Conservation (phyloP, 2,113 vertebrate genomes). For the Arizona elegans region DNA sequence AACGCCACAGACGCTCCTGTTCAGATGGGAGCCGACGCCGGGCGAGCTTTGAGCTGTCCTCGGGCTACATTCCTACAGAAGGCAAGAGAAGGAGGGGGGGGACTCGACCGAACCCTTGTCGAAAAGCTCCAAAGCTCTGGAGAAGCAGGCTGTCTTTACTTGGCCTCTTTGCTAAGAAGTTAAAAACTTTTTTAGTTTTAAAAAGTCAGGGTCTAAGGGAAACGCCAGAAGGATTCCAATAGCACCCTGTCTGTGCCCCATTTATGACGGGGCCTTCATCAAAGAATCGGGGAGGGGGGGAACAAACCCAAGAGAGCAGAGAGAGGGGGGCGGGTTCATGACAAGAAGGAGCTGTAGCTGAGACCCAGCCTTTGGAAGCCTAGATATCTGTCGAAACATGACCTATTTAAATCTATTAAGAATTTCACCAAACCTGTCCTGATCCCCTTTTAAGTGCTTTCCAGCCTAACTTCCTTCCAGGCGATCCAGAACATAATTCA, state of each 20-base stretch:
- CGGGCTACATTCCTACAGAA: constrained; percentile 9
- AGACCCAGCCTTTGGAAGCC: constrained; percentile 62
- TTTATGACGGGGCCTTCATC: constrained; percentile 60
- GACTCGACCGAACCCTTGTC: not conserved
- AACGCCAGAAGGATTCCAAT: constrained; percentile 4
- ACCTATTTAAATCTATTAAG: constrained; percentile 73
- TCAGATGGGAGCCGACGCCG: constrained; percentile 9
- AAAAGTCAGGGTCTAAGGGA: constrained; percentile 26
- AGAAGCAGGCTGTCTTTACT: not conserved
- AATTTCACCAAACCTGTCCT: constrained; percentile 71
- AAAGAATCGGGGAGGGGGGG: constrained; percentile 43
- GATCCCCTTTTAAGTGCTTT: constrained; percentile 68
- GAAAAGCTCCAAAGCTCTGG: not conserved
- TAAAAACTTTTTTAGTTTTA: constrained; percentile 51
- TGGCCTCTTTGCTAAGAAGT: constrained; percentile 46
- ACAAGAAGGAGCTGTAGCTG: constrained; percentile 49
- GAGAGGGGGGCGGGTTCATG: constrained; percentile 55
- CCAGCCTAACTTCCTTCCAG: constrained; percentile 58
- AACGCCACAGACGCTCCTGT: constrained; percentile 2
- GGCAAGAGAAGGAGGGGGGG: not conserved
- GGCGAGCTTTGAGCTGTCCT: constrained; percentile 1
- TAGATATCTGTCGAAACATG: constrained; percentile 73
- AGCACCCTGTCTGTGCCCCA: constrained; percentile 35
- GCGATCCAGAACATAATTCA: constrained; percentile 64
- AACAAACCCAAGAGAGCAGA: constrained; percentile 24